These are phyloP conservation scores for Anomalospiza imberbis DNA, from an alignment of 2,797 vertebrate species.

Conservation along the genomic window DNA sequence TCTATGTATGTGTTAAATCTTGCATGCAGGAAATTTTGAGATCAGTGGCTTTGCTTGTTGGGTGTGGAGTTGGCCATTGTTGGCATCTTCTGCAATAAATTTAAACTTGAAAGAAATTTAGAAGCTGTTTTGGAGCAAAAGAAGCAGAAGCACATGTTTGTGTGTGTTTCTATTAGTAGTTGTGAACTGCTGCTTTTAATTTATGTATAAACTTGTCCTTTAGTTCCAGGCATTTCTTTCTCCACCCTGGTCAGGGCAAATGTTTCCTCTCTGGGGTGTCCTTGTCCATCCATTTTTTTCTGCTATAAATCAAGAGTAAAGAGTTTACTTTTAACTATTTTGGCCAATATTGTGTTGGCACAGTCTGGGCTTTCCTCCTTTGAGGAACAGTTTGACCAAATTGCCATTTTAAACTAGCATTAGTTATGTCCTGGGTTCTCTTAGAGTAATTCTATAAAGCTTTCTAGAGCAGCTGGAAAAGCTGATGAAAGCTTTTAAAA, in stretches of 20 bases:
- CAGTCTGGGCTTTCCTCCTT: not conserved
- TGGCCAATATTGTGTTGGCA: not conserved
- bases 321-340: constrained; percentile 24
- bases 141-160: constrained; percentile 49
- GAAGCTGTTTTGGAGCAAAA: constrained; percentile 22
- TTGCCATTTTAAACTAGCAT: not conserved
- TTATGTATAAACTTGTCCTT: constrained; percentile 10
- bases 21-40: constrained; percentile 5
- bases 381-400: constrained; percentile 23
- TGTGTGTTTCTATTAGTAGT: constrained; percentile 39
- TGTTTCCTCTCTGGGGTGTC: not conserved
- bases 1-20: constrained; percentile 1
- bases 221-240: constrained; percentile 17
- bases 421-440: constrained; percentile 7
- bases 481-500: constrained; percentile 44
- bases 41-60: constrained; percentile 28
- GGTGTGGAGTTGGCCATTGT: constrained; percentile 27
- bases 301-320: constrained; percentile 14
- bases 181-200: constrained; percentile 54
- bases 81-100: constrained; percentile 43
- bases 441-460: constrained; percentile 1
- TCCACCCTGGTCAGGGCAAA: not conserved
- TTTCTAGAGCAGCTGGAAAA: constrained; percentile 16
- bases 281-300: not conserved
- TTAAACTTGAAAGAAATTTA: constrained; percentile 30